Conservation (phyloP, 2,113 vertebrate species). For the Hippopotamus amphibius region DNA sequence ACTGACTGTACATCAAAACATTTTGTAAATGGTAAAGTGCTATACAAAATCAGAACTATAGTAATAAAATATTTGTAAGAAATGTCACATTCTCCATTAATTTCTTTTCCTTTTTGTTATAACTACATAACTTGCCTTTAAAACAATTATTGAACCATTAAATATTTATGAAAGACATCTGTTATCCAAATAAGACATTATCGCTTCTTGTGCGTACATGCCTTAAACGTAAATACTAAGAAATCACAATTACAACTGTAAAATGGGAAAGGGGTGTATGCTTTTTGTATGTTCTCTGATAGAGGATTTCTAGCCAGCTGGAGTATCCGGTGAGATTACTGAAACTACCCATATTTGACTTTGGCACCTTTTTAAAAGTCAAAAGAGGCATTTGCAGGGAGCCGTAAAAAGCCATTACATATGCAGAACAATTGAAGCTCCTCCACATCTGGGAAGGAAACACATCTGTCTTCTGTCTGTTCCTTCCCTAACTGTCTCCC, state of each 20-base stretch:
- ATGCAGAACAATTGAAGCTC: conserved; percentile 83
- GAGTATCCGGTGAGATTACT: conserved; percentile 69
- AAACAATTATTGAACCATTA: conserved; percentile 52
- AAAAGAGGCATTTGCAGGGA: conserved; percentile 82
- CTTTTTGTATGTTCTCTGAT: background rate
- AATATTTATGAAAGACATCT: conserved; percentile 25
- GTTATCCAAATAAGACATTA: background rate
- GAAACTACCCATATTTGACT: conserved; percentile 84
- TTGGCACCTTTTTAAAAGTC: conserved; percentile 86
- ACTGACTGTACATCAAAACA: background rate
- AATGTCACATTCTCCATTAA: background rate
- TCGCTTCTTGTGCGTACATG: background rate
- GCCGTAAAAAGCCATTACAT: conserved; percentile 87
- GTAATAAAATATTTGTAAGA: conserved; percentile 18
- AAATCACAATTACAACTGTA: background rate
- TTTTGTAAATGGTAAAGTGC: background rate
- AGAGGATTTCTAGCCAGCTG: conserved; percentile 73
- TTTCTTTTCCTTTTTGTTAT: background rate
- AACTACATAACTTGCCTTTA: conserved; percentile 47
- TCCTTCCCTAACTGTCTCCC: conserved; percentile 87
- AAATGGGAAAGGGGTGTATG: background rate
- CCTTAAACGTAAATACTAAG: background rate
- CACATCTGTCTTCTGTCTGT: conserved; percentile 89
- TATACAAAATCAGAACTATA: conserved; percentile 10
- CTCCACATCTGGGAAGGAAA: conserved; percentile 86